Evolutionary conservation across 2,797 vertebrate species (phyloP).

Genomic region (Phalanger gymnotis): DNA sequence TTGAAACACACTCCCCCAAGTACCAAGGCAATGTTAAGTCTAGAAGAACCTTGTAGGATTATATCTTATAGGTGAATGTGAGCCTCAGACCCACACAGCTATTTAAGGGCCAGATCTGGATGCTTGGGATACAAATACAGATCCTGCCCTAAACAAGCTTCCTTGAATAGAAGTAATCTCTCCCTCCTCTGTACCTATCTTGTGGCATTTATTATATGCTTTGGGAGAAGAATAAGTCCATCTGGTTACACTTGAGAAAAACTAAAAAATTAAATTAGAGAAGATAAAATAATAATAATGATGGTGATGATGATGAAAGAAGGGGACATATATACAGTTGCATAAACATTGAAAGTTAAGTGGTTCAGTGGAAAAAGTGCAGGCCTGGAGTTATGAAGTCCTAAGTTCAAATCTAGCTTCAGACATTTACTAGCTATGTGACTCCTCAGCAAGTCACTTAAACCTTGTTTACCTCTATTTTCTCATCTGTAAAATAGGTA

Average conservation of each 20-base stretch:
- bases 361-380: background rate
- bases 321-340: background rate
- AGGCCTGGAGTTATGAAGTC: background rate
- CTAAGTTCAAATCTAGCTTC: background rate
- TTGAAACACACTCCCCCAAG: background rate
- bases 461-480: no score
- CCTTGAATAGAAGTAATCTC: no score
- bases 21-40: background rate
- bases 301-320: background rate
- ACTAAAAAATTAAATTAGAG: no score
- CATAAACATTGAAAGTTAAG: background rate
- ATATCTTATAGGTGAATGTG: background rate
- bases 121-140: no score
- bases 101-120: no score
- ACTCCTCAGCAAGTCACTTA: background rate
- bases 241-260: no score
- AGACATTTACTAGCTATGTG: background rate
- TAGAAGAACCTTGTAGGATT: background rate
- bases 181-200: no score
- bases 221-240: no score
- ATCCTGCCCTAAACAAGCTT: no score
- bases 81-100: no score
- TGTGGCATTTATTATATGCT: no score
- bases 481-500: no score
- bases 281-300: background rate